Percentiles rank a stretch among this genome's conserved stretches.
These are phyloP conservation scores for Hestina assimilis DNA, from an alignment of 1,140 invertebrate genomes.

Conservation along the genomic window DNA sequence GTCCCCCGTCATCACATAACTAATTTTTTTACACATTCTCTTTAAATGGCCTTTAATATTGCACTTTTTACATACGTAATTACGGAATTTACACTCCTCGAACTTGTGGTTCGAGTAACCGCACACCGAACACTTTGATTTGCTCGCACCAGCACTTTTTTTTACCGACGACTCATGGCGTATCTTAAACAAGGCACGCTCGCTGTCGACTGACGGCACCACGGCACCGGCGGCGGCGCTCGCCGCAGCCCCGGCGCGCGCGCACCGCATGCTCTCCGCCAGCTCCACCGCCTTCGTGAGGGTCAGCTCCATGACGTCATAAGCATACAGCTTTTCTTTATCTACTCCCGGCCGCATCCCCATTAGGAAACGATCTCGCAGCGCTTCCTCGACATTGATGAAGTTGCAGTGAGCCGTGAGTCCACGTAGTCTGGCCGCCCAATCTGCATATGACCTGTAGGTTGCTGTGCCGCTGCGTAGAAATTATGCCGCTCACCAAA, in stretches of 20 bases:
- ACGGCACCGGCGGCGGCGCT: neutral
- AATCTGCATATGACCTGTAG: neutral
- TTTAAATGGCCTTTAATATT: too few species aligned
- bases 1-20: too few species aligned
- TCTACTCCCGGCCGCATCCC: constrained; percentile 30
- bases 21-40: too few species aligned
- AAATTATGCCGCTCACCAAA: neutral
- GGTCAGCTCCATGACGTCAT: constrained; percentile 16
- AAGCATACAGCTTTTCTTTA: constrained; percentile 29
- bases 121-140: constrained; percentile 23
- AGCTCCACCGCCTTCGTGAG: constrained; percentile 32
- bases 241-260: constrained; percentile 19
- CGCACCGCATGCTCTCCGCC: constrained; percentile 29
- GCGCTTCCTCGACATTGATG: constrained; percentile 24
- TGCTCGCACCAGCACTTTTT: neutral
- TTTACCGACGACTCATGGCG: neutral
- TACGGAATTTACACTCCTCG: constrained; percentile 27
- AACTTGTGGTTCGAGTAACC: constrained; percentile 26
- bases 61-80: too few species aligned
- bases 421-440: constrained; percentile 22
- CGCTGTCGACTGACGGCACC: neutral
- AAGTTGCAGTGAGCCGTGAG: constrained; percentile 32
- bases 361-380: constrained; percentile 34
- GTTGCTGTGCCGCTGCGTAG: neutral
- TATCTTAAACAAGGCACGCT: neutral